Evolutionary conservation across 2,888 invertebrate genomes (phyloP).

Genomic region (Camptogramma bilineatum): DNA sequence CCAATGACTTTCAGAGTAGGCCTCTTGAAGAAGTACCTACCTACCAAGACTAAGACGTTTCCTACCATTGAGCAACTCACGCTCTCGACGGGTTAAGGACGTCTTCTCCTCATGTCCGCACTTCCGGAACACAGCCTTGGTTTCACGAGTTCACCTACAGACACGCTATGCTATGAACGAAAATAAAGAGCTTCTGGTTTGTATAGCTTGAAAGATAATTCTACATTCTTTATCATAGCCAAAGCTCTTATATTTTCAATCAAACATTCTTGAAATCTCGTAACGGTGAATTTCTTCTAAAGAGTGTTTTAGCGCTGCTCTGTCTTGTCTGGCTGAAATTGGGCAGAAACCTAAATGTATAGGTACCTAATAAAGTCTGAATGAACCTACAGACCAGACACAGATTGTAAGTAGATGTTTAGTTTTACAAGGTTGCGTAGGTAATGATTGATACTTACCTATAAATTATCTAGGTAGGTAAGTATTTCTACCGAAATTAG

Average conservation of each 20-base stretch:
- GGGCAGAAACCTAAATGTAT: background rate
- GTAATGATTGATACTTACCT: too few species aligned
- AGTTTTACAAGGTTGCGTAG: background rate
- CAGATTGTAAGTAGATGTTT: too few species aligned
- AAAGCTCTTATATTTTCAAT: too few species aligned
- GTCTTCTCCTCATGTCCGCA: constrained; percentile 52
- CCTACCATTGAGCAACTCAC: constrained; percentile 62
- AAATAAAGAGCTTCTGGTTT: background rate
- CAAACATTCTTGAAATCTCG: too few species aligned
- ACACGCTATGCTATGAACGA: background rate
- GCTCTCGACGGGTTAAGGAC: constrained; percentile 43
- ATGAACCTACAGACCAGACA: background rate
- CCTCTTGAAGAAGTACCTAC: too few species aligned
- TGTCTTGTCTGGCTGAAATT: too few species aligned
- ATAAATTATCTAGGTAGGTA: background rate
- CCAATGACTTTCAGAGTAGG: constrained; percentile 29
- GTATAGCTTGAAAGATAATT: too few species aligned
- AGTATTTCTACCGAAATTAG: background rate
- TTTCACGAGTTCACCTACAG: constrained; percentile 48
- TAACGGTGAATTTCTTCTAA: too few species aligned
- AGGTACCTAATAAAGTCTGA: background rate
- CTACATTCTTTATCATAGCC: too few species aligned
- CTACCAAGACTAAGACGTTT: constrained; percentile 41
- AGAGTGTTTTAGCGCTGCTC: too few species aligned
- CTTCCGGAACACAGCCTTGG: constrained; percentile 58